These are phyloP conservation scores for Acrocera orbiculus DNA, from an alignment of 2,888 invertebrate species.

Conservation along the genomic window DNA sequence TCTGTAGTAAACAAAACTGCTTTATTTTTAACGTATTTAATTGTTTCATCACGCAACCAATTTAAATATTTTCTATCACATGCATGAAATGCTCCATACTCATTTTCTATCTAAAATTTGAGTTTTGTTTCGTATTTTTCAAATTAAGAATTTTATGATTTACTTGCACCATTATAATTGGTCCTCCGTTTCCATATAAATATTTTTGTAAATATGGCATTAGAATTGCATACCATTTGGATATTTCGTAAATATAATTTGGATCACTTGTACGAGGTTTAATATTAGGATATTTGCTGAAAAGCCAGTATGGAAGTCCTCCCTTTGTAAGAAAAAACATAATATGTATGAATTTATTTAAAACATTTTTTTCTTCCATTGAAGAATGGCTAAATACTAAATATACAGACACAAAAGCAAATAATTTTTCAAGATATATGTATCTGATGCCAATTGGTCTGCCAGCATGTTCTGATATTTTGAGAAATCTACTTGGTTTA, in stretches of 20 bases:
- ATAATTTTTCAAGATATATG: too few relatives aligned
- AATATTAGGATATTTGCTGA: constrained; percentile 39
- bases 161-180: constrained; percentile 68
- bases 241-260: constrained; percentile 35
- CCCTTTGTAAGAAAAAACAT: constrained; percentile 36
- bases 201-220: constrained; percentile 33
- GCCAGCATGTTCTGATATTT: too few relatives aligned
- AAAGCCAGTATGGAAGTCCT: constrained; percentile 59
- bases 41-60: constrained; percentile 46
- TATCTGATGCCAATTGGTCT: too few relatives aligned
- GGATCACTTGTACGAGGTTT: constrained; percentile 44
- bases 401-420: neutral
- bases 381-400: too few relatives aligned
- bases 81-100: constrained; percentile 64
- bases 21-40: constrained; percentile 20
- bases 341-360: neutral
- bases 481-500: too few relatives aligned
- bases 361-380: too few relatives aligned
- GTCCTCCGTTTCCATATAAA: constrained; percentile 54
- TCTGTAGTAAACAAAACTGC: constrained; percentile 70
- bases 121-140: neutral
- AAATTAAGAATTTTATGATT: neutral
- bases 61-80: constrained; percentile 52
- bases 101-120: constrained; percentile 50
- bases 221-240: constrained; percentile 35